Evolutionary conservation across 2,113 vertebrate species (phyloP).

Genomic region (Perca fluviatilis): DNA sequence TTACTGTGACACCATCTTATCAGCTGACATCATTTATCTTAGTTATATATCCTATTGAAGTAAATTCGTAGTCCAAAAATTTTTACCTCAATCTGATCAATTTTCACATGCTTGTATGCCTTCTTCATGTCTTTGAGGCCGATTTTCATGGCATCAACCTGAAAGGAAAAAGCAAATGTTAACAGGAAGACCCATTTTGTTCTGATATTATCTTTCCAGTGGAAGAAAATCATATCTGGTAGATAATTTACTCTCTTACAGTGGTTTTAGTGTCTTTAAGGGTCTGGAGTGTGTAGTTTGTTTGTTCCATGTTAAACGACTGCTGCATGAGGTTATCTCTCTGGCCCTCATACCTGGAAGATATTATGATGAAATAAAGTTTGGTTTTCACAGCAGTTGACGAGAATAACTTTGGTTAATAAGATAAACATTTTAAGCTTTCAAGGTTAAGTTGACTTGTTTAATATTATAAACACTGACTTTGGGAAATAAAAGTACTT

Average conservation of each 20-base stretch:
- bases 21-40: neutral
- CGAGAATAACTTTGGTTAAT: neutral
- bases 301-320: conserved; percentile 99
- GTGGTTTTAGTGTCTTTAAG: conserved; percentile 99
- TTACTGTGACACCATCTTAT: neutral
- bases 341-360: conserved; percentile 95
- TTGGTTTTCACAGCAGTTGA: too few relatives aligned
- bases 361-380: neutral
- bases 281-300: conserved; percentile 98
- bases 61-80: neutral
- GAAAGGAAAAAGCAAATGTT: conserved; percentile 6
- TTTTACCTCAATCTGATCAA: conserved; percentile 99
- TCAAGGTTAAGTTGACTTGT: neutral
- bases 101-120: conserved; percentile 96
- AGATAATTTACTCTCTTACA: conserved; percentile 77
- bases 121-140: conserved; percentile 99
- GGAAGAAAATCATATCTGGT: neutral
- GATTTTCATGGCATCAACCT: conserved; percentile 98
- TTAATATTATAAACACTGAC: neutral
- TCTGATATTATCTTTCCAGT: neutral
- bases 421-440: neutral
- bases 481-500: conserved; percentile 77
- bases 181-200: neutral
- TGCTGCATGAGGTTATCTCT: conserved; percentile 96
- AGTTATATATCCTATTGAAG: neutral